phyloP scores from a whole-genome alignment of 2,113 vertebrate genomes.

The Phyllostomus discolor region DNA sequence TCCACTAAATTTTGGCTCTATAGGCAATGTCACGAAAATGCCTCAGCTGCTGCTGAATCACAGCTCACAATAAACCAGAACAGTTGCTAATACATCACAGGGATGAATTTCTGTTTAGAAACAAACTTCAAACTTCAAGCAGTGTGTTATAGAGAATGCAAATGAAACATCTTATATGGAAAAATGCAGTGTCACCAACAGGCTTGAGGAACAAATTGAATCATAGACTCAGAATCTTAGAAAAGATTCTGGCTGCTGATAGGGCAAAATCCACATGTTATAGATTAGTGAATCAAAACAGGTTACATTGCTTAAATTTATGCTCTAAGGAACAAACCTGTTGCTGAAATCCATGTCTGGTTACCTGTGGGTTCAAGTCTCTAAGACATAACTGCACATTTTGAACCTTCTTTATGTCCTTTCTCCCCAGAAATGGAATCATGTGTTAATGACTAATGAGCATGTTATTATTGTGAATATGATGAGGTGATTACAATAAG shows the following conservation, averaged over 20 bases:
- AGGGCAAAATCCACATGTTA: background rate
- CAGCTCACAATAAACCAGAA: background rate
- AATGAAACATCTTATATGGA: background rate
- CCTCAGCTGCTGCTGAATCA: background rate
- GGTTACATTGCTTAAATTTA: background rate
- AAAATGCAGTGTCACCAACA: background rate
- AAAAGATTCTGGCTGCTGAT: background rate
- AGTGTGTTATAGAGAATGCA: background rate
- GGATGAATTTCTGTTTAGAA: background rate
- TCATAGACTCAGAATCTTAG: background rate
- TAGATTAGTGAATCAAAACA: background rate
- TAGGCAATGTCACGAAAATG: background rate
- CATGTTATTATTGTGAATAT: background rate
- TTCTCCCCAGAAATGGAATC: background rate
- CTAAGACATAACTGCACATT: background rate
- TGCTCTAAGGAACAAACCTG: background rate
- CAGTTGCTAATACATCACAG: background rate
- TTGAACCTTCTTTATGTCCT: background rate
- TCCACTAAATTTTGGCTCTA: background rate
- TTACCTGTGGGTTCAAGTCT: background rate
- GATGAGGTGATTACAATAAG: background rate
- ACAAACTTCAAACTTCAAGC: background rate
- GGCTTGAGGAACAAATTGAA: background rate
- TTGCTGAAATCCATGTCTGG: background rate
- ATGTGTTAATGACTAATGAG: background rate